Percentiles rank a stretch among this genome's conserved stretches.
Evolutionary conservation across 2,888 invertebrate genomes (phyloP).

Genomic region (Drosophila dives): DNA sequence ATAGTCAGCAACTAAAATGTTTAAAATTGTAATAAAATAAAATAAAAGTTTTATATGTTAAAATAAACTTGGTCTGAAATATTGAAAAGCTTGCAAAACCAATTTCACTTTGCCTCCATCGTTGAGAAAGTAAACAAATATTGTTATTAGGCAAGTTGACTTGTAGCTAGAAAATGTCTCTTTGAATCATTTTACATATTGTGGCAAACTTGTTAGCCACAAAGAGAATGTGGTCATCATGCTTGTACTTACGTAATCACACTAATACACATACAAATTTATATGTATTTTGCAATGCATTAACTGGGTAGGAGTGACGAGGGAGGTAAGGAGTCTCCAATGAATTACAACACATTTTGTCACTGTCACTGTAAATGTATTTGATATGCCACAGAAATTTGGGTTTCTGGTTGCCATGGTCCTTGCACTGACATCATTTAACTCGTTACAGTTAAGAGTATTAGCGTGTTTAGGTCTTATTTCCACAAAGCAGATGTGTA

Average conservation of each 20-base stretch:
- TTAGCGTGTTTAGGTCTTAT: not conserved
- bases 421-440: constrained; percentile 44
- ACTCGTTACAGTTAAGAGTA: not conserved
- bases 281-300: constrained; percentile 1
- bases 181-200: not conserved
- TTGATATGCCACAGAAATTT: constrained; percentile 31
- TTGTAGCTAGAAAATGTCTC: not conserved
- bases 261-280: constrained; percentile 19
- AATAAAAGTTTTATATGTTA: not conserved
- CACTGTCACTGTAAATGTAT: constrained; percentile 31
- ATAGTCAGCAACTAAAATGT: not conserved
- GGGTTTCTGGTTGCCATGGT: constrained; percentile 11
- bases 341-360: constrained; percentile 73
- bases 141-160: not conserved
- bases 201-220: constrained; percentile 18
- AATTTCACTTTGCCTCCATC: not conserved
- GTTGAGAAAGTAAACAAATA: not conserved
- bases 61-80: not conserved
- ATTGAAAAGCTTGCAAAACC: not conserved
- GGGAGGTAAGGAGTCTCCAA: constrained; percentile 56
- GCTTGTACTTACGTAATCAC: constrained; percentile 54
- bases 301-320: not conserved
- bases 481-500: not conserved
- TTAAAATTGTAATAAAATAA: not conserved
- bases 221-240: constrained; percentile 65